Conservation (phyloP, 2,888 invertebrate species). For the Volucella inflata region DNA sequence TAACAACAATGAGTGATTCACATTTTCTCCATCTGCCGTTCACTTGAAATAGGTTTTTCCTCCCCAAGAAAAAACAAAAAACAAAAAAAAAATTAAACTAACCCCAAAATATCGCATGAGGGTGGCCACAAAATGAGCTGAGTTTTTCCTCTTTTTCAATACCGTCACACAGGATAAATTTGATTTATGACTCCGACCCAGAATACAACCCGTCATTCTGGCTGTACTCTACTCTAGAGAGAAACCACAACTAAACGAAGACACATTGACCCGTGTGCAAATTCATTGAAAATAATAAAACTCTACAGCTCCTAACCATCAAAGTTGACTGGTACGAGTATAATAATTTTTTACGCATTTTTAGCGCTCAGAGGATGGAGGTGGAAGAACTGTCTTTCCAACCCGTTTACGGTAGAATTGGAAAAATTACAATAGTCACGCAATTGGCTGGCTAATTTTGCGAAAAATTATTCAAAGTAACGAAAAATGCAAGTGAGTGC, state of each 20-base stretch:
- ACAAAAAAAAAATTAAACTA: too few relatives aligned
- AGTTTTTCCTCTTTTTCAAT: neutral
- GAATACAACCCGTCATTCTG: neutral
- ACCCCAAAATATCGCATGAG: neutral
- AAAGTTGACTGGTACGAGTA: constrained; percentile 1
- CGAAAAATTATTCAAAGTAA: constrained; percentile 1
- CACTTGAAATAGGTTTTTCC: too few relatives aligned
- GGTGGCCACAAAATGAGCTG: constrained; percentile 1
- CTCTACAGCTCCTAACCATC: constrained; percentile 3
- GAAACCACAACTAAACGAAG: constrained; percentile 3
- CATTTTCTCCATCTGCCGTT: too few relatives aligned
- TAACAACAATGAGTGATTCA: too few relatives aligned
- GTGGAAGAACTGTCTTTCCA: neutral
- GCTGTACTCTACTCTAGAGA: neutral
- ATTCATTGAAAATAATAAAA: constrained; percentile 21
- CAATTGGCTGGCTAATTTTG: constrained; percentile 46
- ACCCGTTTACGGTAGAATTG: neutral
- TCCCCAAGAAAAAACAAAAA: too few relatives aligned
- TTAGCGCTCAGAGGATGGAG: neutral
- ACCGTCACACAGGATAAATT: constrained; percentile 10
- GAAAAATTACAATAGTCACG: constrained; percentile 63
- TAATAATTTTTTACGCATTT: constrained; percentile 40
- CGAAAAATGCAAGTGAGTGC: neutral
- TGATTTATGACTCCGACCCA: constrained; percentile 45
- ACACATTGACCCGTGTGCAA: constrained; percentile 24